phyloP scores from a whole-genome alignment of 2,113 vertebrate genomes.

The Haplotaxodon microlepis region DNA sequence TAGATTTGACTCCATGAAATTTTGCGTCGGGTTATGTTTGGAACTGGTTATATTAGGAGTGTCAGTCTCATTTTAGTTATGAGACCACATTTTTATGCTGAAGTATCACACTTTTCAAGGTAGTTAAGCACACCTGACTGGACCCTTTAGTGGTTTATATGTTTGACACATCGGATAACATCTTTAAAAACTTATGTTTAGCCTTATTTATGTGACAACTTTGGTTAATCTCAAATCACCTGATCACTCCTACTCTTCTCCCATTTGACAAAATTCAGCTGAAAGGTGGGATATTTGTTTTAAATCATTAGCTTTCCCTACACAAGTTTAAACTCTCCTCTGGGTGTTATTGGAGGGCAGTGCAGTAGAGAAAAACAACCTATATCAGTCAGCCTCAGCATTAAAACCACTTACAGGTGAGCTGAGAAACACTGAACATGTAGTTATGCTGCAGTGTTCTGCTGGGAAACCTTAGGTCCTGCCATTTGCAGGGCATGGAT shows the following conservation, averaged over 20 bases:
- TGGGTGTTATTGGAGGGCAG: not conserved
- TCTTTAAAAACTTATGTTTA: not conserved
- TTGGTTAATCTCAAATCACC: not conserved
- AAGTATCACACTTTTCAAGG: not conserved
- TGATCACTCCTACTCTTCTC: not conserved
- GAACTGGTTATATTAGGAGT: not conserved
- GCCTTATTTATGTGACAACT: not conserved
- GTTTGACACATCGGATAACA: not conserved
- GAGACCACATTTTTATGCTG: not conserved
- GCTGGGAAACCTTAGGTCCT: not conserved
- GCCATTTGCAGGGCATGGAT: not conserved
- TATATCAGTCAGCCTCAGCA: not conserved
- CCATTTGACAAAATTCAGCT: not conserved
- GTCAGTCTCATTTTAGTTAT: not conserved
- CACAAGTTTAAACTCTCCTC: not conserved
- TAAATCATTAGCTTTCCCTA: not conserved
- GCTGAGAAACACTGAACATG: not conserved
- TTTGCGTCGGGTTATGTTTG: conserved; percentile 20
- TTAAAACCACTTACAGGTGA: not conserved
- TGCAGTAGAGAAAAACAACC: not conserved
- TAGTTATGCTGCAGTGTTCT: not conserved
- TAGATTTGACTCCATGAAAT: conserved; percentile 19
- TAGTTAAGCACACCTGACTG: not conserved
- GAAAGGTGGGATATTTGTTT: not conserved
- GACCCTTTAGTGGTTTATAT: not conserved